Evolutionary conservation across 2,113 vertebrate genomes (phyloP).

Genomic region (Eira barbara): DNA sequence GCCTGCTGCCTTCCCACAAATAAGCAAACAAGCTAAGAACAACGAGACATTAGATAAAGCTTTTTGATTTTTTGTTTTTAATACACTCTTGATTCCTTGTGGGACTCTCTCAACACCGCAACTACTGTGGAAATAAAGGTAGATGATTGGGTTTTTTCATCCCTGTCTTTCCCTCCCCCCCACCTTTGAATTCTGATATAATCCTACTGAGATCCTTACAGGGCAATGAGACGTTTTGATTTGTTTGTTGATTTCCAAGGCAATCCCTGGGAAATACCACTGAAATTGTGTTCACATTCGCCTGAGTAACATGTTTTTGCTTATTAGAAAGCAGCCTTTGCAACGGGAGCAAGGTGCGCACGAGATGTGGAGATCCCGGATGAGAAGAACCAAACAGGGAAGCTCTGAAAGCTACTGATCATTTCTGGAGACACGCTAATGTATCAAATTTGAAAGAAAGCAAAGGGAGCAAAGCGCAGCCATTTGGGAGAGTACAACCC

Average conservation of each 20-base stretch:
- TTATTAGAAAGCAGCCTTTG: constrained; percentile 46
- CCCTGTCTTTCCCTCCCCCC: background rate
- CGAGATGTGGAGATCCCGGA: background rate
- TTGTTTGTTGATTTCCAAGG: constrained; percentile 62
- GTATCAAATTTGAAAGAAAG: background rate
- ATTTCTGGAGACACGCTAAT: background rate
- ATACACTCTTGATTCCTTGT: background rate
- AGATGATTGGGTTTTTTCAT: background rate
- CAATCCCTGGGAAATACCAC: constrained; percentile 42
- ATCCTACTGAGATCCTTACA: constrained; percentile 13
- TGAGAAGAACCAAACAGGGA: accelerated
- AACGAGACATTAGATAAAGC: background rate
- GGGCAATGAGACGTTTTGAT: constrained; percentile 27
- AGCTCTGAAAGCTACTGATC: background rate
- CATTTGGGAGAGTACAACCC: background rate
- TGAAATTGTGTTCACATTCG: constrained; percentile 27
- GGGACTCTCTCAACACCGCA: background rate
- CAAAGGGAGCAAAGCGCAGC: background rate
- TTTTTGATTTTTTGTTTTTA: background rate
- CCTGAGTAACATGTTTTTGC: constrained; percentile 8
- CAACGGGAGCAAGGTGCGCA: background rate
- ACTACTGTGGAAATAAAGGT: background rate
- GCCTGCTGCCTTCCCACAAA: background rate
- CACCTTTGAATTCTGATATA: background rate
- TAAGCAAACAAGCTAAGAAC: background rate